Base-by-base conservation (phyloP, 2,113 vertebrate species). In the Sylvietta virens region DNA sequence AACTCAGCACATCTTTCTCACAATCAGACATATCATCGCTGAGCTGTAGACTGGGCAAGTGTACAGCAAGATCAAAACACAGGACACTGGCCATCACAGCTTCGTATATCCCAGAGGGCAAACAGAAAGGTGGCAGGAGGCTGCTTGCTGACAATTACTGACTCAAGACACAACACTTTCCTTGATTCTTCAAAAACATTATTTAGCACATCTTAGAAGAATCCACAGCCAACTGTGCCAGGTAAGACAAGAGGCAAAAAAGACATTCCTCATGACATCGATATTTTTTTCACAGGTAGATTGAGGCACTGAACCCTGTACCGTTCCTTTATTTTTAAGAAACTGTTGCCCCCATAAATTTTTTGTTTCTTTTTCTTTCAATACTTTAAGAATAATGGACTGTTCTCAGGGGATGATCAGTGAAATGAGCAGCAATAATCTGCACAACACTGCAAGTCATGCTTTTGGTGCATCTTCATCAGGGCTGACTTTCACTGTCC, bases 201-300 rank as follows among this genome's bases (percentile, higher is more conserved):
- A 42, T 48, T 67, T 30, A 56, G 62, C 3, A 8, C 31, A 53
- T 21, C 37, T 81, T 48, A 40, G 5, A 91, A 33, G 8, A 7
- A 79, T 22, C 23, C 10, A 8, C 11, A 70, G 27, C 10, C 60
- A 71, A 27, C 19, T 0, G 0, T 8, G 13, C 16, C 37, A 48
- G 0, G 5, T 28, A 64, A 69, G 42, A 45, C 15, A 66, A 81
- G 13, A 82, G 11, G 31, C 13, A 61, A 70, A 67, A 50, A 64
- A n/a, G 11, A 28, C n/a, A 16, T 57, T 70, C 23, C 23, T 31
- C 21, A 9, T 3, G 10, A 64, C 9, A 26, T 44, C 35, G 44
- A 1, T 17, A 26, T 71, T 82, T 66, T 26, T 79, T 72, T 66
- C 66, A 51, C 50, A 45, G 39, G 15, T 39, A 54, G 20, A 10